Evolutionary conservation across 2,113 vertebrate species (phyloP).

Genomic region (Lagopus leucura): DNA sequence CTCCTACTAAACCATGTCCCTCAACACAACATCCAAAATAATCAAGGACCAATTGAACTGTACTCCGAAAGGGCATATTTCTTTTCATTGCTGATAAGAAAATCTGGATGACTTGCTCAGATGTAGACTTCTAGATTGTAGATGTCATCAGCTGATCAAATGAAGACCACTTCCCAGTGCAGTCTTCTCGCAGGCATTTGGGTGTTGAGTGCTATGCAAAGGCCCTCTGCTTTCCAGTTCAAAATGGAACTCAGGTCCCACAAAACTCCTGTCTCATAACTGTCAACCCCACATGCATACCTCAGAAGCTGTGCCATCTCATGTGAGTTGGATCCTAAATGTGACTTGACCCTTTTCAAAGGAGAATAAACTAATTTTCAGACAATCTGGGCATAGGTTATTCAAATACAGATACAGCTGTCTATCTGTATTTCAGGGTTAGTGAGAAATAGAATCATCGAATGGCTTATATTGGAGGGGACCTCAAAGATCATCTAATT

Average conservation of each 20-base stretch:
- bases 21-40: too few species aligned
- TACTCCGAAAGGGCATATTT: neutral
- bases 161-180: neutral
- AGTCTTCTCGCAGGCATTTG: neutral
- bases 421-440: neutral
- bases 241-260: neutral
- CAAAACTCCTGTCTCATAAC: neutral
- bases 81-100: neutral
- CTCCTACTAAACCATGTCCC: too few species aligned
- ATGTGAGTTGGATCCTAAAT: neutral
- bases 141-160: neutral
- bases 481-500: too few species aligned
- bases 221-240: neutral
- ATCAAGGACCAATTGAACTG: neutral
- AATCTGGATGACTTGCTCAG: neutral
- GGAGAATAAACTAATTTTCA: rapidly evolving
- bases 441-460: neutral
- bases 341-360: neutral
- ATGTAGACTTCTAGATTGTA: neutral
- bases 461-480: too few species aligned
- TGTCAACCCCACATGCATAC: neutral
- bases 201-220: neutral
- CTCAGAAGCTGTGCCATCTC: neutral
- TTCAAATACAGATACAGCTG: neutral
- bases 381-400: neutral